Evolutionary conservation across 2,888 invertebrate genomes (phyloP).

Genomic region (Muschampia plurimacula): DNA sequence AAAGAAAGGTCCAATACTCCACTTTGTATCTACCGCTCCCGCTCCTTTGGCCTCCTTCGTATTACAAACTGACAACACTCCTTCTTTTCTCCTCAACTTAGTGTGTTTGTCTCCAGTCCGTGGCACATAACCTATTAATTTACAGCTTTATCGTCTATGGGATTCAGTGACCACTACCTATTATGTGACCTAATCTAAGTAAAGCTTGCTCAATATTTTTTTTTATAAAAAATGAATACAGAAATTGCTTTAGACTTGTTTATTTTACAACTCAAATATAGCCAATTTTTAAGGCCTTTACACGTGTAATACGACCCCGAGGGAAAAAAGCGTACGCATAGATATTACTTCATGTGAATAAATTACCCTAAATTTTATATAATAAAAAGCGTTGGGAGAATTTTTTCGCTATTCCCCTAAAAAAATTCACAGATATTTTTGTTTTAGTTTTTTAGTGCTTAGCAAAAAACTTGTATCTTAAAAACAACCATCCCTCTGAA

Average conservation of each 20-base stretch:
- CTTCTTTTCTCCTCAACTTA: no score
- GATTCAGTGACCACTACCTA: no score
- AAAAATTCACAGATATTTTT: not conserved
- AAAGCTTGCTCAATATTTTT: no score
- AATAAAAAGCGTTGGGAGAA: not conserved
- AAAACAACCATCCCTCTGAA: not conserved
- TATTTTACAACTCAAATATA: not conserved
- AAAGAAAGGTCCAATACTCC: no score
- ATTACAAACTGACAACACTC: no score
- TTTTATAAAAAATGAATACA: no score
- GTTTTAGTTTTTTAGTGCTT: not conserved
- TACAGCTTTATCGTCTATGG: no score
- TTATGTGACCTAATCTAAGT: no score
- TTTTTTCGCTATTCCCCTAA: not conserved
- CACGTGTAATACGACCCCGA: slow-evolving; percentile 9
- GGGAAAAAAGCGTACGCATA: slow-evolving; percentile 15
- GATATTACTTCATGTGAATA: slow-evolving; percentile 24
- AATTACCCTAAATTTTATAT: slow-evolving; percentile 18
- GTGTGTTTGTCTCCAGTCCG: no score
- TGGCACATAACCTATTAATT: no score
- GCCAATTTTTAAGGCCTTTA: not conserved
- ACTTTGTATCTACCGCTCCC: no score
- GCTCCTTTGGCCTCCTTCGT: no score
- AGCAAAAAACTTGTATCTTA: not conserved
- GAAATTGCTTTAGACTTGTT: slow-evolving; percentile 38